A percentile compares a stretch with the other conserved stretches of the same genome.
Conservation (phyloP, 2,113 vertebrate genomes). For the Cyprinodon tularosa region DNA sequence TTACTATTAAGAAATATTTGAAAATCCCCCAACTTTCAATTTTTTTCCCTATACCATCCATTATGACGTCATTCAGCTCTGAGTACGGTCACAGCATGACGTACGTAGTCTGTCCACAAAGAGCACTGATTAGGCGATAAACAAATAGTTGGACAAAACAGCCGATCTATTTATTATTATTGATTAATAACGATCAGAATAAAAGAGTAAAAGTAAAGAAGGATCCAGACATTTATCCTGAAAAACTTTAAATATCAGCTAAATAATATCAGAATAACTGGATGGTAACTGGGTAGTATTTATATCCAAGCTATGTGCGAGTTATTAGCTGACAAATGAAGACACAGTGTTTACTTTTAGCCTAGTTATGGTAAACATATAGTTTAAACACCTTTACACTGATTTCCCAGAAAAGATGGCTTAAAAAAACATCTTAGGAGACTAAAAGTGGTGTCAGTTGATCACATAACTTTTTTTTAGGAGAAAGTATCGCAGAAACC, state of each 20-base stretch:
- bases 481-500: not conserved
- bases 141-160: not conserved
- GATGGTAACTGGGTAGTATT: not conserved
- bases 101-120: conserved; percentile 15
- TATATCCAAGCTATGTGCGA: not conserved
- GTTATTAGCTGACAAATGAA: too few relatives aligned
- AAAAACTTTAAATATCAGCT: not conserved
- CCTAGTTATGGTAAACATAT: not conserved
- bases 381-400: not conserved
- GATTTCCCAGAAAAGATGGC: not conserved
- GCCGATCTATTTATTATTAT: too few relatives aligned
- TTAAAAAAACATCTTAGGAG: not conserved
- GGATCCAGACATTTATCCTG: not conserved
- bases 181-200: not conserved
- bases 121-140: conserved; percentile 6
- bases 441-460: not conserved
- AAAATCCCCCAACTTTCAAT: not conserved
- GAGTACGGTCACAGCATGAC: not conserved
- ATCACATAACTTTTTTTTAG: not conserved
- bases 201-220: not conserved
- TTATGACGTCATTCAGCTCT: not conserved
- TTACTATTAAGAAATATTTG: not conserved
- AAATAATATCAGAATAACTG: not conserved
- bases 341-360: not conserved
- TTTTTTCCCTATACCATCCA: not conserved